phyloP scores from a whole-genome alignment of 2,888 invertebrate species.

The Octodonta nipae region DNA sequence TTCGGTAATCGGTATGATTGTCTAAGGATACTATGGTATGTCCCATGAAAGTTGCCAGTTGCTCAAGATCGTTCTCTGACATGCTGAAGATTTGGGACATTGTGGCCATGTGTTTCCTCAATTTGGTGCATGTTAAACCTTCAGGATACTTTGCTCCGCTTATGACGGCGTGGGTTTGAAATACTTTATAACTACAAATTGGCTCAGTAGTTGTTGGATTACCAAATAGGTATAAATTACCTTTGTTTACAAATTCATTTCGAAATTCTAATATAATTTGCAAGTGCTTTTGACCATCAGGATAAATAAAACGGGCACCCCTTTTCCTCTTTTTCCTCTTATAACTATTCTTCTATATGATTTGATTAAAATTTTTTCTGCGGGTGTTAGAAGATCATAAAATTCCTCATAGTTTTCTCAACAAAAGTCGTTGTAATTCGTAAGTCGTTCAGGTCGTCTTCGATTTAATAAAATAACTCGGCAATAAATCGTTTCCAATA shows the following conservation, averaged over 20 bases:
- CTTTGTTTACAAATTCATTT: constrained; percentile 5
- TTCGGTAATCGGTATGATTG: constrained; percentile 10
- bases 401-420: constrained; percentile 11
- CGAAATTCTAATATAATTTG: constrained; percentile 8
- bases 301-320: constrained; percentile 13
- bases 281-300: constrained; percentile 16
- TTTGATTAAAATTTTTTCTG: constrained; percentile 8
- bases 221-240: constrained; percentile 11
- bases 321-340: constrained; percentile 10
- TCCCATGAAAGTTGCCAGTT: constrained; percentile 18
- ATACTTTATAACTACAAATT: constrained; percentile 17
- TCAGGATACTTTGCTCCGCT: constrained; percentile 17
- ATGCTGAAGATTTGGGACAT: constrained; percentile 16
- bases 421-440: no score
- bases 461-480: no score
- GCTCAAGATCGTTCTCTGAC: constrained; percentile 15
- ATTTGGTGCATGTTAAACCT: constrained; percentile 12
- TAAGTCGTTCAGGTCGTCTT: neutral
- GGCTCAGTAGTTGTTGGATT: constrained; percentile 7
- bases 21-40: constrained; percentile 15
- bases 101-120: constrained; percentile 18
- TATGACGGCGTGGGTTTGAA: constrained; percentile 12
- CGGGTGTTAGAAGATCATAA: constrained; percentile 3
- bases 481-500: no score
- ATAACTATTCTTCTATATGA: constrained; percentile 10